Evolutionary conservation across 2,888 invertebrate species (phyloP).

Genomic region (Acleris sparsana): DNA sequence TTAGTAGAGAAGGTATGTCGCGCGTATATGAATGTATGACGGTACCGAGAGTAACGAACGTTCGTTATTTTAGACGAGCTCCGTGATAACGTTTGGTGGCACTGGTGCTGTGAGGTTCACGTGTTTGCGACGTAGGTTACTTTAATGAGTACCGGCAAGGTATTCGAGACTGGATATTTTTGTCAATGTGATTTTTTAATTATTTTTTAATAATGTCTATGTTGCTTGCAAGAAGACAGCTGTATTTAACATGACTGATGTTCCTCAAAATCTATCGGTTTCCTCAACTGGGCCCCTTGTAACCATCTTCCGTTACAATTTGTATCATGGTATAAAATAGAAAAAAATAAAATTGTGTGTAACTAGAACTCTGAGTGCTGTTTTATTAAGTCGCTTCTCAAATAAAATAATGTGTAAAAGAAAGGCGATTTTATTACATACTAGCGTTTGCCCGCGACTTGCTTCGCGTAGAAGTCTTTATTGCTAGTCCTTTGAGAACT

Average conservation of each 20-base stretch:
- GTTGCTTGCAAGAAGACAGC: constrained; percentile 71
- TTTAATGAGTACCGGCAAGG: constrained; percentile 57
- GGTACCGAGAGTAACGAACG: constrained; percentile 42
- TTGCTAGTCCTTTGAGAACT: too few species aligned
- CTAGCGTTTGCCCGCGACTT: too few species aligned
- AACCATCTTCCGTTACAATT: constrained; percentile 80
- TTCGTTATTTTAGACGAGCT: constrained; percentile 45
- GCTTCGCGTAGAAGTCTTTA: too few species aligned
- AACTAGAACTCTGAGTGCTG: constrained; percentile 72
- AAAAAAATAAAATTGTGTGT: constrained; percentile 78
- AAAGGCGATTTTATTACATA: constrained; percentile 41
- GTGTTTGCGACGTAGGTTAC: constrained; percentile 73
- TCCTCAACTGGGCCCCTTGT: constrained; percentile 64
- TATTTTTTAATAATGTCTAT: constrained; percentile 65
- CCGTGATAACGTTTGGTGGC: constrained; percentile 59
- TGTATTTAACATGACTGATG: constrained; percentile 74
- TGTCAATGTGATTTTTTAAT: constrained; percentile 60
- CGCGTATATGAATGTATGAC: constrained; percentile 71
- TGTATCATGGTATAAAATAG: constrained; percentile 79
- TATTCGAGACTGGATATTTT: constrained; percentile 69
- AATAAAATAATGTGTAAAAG: constrained; percentile 50
- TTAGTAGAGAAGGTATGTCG: constrained; percentile 75
- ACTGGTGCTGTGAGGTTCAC: constrained; percentile 80
- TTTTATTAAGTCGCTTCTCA: constrained; percentile 60
- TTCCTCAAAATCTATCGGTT: constrained; percentile 68